Evolutionary conservation across 2,113 vertebrate genomes (phyloP).

Genomic region (Prolemur simus): DNA sequence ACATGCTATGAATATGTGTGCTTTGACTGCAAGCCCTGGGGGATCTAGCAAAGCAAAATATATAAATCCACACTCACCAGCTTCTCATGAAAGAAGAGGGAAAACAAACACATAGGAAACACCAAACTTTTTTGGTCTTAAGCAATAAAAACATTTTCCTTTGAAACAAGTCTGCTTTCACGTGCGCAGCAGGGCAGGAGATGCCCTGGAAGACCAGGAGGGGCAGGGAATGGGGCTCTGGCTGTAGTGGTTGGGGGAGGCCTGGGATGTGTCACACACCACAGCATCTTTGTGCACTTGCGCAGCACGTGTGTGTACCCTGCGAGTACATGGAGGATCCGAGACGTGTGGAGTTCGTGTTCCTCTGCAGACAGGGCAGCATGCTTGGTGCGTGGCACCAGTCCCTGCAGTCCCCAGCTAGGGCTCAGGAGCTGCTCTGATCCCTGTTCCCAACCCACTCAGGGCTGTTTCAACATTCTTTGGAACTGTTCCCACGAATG

Average conservation of each 20-base stretch:
- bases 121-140: background rate
- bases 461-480: background rate
- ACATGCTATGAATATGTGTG: background rate
- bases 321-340: background rate
- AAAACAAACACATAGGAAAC: background rate
- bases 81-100: background rate
- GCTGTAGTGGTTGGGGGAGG: background rate
- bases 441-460: background rate
- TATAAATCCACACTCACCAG: background rate
- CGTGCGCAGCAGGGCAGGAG: too few species aligned
- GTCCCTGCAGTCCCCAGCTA: rapidly evolving
- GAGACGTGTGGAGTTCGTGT: rapidly evolving
- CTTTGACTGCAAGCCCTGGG: background rate
- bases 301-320: background rate
- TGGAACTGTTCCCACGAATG: background rate
- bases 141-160: background rate
- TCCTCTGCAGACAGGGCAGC: background rate
- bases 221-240: too few species aligned
- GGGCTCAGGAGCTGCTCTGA: rapidly evolving
- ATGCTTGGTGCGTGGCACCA: rapidly evolving
- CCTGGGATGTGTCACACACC: background rate
- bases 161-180: background rate
- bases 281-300: background rate
- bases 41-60: background rate
- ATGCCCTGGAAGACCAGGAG: too few species aligned